Percentiles rank a stretch among this genome's conserved stretches.
These are phyloP conservation scores for Hypothenemus hampei DNA, from an alignment of 1,140 invertebrate genomes.

Conservation along the genomic window DNA sequence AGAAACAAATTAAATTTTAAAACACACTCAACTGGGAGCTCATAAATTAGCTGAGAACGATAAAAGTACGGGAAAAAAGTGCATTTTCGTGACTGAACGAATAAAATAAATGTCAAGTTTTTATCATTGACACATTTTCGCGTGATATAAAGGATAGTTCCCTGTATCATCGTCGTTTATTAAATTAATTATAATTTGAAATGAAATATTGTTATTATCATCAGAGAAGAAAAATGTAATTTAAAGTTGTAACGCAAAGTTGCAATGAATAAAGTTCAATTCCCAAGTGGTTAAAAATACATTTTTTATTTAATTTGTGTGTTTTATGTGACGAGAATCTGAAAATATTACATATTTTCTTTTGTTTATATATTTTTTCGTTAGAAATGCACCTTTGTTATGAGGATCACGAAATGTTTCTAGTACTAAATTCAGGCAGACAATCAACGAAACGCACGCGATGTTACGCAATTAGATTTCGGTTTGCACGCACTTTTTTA, in stretches of 20 bases:
- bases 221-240: no score
- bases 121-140: constrained; percentile 16
- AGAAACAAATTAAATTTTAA: constrained; percentile 24
- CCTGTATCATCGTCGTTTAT: no score
- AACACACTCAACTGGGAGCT: constrained; percentile 13
- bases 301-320: no score
- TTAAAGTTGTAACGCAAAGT: no score
- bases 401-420: constrained; percentile 4
- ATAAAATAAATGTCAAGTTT: constrained; percentile 15
- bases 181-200: no score
- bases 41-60: constrained; percentile 14
- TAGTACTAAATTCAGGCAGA: background rate
- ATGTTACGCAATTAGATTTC: constrained; percentile 8
- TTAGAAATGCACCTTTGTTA: background rate
- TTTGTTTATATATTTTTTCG: no score
- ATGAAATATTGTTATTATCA: no score
- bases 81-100: constrained; percentile 14
- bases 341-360: no score
- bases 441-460: constrained; percentile 10
- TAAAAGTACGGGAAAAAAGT: constrained; percentile 10
- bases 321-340: no score
- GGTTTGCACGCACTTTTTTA: constrained; percentile 8
- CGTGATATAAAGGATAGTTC: constrained; percentile 5
- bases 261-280: no score
- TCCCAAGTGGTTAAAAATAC: no score